Evolutionary conservation across 2,888 invertebrate species (phyloP).

Genomic region (Buathra laborator): DNA sequence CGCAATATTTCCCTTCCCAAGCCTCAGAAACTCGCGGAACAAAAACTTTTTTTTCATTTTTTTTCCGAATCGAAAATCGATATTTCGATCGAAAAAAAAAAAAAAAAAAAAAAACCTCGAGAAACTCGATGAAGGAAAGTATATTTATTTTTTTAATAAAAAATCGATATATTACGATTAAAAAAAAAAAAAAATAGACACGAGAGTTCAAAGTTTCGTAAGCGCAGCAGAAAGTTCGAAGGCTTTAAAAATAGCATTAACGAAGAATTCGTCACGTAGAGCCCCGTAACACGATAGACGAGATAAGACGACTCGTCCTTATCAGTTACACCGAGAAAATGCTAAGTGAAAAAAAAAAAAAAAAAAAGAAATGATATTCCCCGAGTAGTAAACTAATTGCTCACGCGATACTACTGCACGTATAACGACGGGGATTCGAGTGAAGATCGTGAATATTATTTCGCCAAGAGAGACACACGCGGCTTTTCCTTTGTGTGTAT

Average conservation of each 20-base stretch:
- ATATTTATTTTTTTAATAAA: too few species aligned
- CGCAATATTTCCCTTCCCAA: not conserved
- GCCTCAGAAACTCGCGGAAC: too few species aligned
- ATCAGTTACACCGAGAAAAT: conserved; percentile 2
- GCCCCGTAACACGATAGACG: not conserved
- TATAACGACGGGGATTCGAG: not conserved
- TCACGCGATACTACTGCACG: not conserved
- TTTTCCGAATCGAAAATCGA: too few species aligned
- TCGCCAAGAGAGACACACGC: conserved; percentile 6
- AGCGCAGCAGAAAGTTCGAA: not conserved
- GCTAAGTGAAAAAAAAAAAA: not conserved
- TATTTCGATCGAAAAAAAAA: too few species aligned
- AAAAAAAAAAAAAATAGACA: not conserved
- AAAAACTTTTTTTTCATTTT: too few species aligned
- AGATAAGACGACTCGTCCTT: not conserved
- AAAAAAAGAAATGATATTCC: not conserved
- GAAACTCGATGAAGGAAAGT: too few species aligned
- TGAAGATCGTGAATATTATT: not conserved
- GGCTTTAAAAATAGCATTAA: not conserved
- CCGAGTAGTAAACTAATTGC: not conserved
- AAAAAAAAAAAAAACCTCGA: too few species aligned
- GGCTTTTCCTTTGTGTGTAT: conserved; percentile 3
- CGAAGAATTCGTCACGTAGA: conserved; percentile 3
- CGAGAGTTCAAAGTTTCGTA: not conserved
- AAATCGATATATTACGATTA: not conserved